Base-by-base conservation (phyloP, 1,140 invertebrate species). In the Drosophila lini region DNA sequence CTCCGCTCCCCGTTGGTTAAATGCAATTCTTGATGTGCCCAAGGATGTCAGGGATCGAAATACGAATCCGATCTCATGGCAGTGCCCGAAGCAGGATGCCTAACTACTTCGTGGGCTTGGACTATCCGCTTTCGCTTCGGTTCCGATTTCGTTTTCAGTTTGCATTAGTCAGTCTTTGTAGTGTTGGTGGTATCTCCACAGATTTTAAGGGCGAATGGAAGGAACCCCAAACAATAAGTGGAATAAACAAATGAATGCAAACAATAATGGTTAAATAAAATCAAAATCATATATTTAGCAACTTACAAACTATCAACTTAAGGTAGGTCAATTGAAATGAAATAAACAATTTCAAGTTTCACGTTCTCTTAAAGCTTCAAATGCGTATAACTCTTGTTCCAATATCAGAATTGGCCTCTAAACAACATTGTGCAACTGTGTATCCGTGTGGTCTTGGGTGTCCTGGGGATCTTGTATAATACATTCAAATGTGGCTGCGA, bases 401-500 rank as follows among this genome's bases (percentile, higher is more conserved):
- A 53, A 77, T 44, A 73, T 69, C 41, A 64, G 70, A 74, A 67
- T 70, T 57, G 64, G 68, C 36, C 42, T 48, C 36, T 58, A 40
- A 58, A 50, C 13, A 45, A 70, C 34, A 45, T 41, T 55, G 65
- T 71, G 68, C 50, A 36, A 34, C 59, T 53, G 53, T 58, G 45
- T 53, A 22, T 74, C 16, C 10, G 40, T 64, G 58, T 62, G 52
- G 36, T 10, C 13, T 28, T 15, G 13, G 28, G 31, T 45, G 50
- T 75, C 81, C 55, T 19, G 50, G 60, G 70, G 45, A 53, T 57
- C 45, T 85, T 85, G 81, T 85, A 85, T 85, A 74, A 85, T 85
- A 85, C 81, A 85, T 78, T 85, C 60, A 80, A 65, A 56, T 61
- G 60, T 74, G 44, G 34, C 71, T 47, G 42, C 48, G 22, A 58